phyloP scores from a whole-genome alignment of 2,888 invertebrate genomes.

The Heliconius sara region DNA sequence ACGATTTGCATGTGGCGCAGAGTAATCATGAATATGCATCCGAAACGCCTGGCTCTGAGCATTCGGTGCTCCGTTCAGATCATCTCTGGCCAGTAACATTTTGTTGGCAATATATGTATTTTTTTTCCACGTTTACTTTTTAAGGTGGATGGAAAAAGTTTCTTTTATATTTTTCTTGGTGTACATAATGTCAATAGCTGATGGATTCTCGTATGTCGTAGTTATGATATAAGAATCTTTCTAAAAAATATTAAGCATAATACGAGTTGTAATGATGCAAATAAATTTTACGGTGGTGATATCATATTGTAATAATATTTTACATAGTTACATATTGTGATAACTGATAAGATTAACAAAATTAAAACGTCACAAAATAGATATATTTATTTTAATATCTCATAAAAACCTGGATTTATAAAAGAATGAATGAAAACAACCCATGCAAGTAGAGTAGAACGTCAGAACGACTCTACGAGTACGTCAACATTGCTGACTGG shows the following conservation, averaged over 20 bases:
- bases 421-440: neutral
- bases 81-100: constrained; percentile 28
- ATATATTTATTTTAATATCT: neutral
- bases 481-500: constrained; percentile 71
- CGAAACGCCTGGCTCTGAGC: constrained; percentile 73
- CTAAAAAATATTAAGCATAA: neutral
- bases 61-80: constrained; percentile 70
- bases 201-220: neutral
- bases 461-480: constrained; percentile 52
- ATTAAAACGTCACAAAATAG: neutral
- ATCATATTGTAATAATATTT: neutral
- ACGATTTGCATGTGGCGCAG: constrained; percentile 82
- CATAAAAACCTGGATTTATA: neutral
- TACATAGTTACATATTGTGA: neutral
- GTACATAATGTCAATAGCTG: neutral
- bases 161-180: neutral
- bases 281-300: neutral
- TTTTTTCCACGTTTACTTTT: neutral
- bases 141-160: neutral
- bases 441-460: constrained; percentile 56
- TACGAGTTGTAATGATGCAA: neutral
- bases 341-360: neutral
- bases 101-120: neutral
- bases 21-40: constrained; percentile 82
- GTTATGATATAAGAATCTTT: no score